phyloP scores from a whole-genome alignment of 2,113 vertebrate genomes.

The Hiodon alosoides region DNA sequence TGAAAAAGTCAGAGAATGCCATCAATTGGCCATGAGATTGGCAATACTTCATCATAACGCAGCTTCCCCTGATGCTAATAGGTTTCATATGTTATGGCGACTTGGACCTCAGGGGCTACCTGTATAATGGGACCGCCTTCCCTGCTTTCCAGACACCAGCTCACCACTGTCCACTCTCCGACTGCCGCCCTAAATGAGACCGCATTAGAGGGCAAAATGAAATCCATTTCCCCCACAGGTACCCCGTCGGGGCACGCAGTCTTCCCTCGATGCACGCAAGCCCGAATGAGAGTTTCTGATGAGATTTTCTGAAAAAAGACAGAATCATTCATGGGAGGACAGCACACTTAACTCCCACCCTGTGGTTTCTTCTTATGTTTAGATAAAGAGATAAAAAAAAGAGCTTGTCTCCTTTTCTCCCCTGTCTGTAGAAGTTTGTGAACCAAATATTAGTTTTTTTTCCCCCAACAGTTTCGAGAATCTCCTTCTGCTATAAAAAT shows the following conservation, averaged over 20 bases:
- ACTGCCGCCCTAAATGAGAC: not conserved
- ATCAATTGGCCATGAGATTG: not conserved
- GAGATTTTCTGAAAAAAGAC: not conserved
- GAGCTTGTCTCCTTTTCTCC: not conserved
- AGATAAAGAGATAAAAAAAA: not conserved
- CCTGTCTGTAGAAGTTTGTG: too few species aligned
- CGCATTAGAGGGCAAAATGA: not conserved
- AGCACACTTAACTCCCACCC: not conserved
- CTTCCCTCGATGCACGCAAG: not conserved
- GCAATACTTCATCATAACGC: not conserved
- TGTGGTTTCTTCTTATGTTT: not conserved
- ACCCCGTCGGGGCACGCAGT: not conserved
- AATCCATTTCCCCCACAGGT: not conserved
- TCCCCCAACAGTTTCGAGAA: too few species aligned
- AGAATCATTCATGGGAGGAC: not conserved
- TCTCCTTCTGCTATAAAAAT: too few species aligned
- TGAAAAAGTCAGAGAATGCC: not conserved
- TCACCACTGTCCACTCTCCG: not conserved
- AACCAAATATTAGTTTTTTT: too few species aligned
- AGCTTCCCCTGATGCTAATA: not conserved
- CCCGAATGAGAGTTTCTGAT: not conserved
- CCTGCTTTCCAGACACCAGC: not conserved
- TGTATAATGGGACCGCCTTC: not conserved
- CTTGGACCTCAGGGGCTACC: not conserved
- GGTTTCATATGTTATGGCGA: not conserved